phyloP scores from a whole-genome alignment of 2,113 vertebrate species.

The Chionomys nivalis region DNA sequence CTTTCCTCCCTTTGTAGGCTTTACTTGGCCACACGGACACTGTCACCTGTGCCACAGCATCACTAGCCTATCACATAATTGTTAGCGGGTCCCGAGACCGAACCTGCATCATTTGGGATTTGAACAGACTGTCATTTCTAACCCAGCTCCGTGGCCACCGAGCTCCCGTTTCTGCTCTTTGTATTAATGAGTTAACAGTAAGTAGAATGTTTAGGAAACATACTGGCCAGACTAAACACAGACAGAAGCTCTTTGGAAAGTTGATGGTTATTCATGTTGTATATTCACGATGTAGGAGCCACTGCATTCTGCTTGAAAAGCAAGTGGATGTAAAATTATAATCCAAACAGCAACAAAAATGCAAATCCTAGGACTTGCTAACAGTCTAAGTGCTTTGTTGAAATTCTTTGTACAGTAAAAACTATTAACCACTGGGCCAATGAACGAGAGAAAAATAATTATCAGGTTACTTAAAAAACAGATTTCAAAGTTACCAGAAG shows the following conservation, averaged over 20 bases:
- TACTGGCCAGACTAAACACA: neutral
- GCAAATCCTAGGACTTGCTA: neutral
- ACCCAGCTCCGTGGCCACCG: conserved; percentile 97
- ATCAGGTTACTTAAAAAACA: neutral
- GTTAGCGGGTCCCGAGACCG: conserved; percentile 97
- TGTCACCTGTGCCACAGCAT: conserved; percentile 95
- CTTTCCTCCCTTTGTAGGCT: conserved; percentile 86
- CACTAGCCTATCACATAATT: conserved; percentile 96
- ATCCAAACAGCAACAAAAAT: neutral
- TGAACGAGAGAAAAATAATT: neutral
- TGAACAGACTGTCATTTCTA: conserved; percentile 97
- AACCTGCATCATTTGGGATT: conserved; percentile 99
- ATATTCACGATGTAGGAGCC: neutral
- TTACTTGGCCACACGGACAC: conserved; percentile 97
- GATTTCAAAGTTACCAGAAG: neutral
- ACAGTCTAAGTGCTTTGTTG: neutral
- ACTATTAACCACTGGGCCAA: neutral
- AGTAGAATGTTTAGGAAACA: conserved; percentile 60
- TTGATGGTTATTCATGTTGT: neutral
- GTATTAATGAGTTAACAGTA: conserved; percentile 98
- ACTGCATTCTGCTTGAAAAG: conserved; percentile 13
- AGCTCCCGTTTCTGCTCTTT: conserved; percentile 96
- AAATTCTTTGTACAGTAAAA: neutral
- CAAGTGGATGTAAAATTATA: neutral
- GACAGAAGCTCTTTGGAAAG: neutral